Evolutionary conservation across 2,113 vertebrate genomes (phyloP).

Genomic region (Pachyramphus minor): DNA sequence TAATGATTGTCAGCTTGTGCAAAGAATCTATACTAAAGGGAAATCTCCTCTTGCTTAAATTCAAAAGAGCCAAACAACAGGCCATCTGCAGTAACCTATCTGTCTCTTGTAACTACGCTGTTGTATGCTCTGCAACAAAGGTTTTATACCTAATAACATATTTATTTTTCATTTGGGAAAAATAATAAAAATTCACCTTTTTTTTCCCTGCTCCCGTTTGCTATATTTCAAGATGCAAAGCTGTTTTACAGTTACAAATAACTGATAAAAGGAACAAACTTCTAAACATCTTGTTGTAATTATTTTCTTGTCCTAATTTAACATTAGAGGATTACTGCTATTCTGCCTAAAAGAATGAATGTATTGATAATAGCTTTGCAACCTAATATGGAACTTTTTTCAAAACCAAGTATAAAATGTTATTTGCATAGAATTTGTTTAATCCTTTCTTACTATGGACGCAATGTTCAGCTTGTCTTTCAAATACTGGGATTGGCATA

Average conservation of each 20-base stretch:
- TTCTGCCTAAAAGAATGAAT: background rate
- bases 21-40: background rate
- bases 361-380: background rate
- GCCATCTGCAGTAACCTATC: background rate
- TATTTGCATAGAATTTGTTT: background rate
- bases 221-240: background rate
- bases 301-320: background rate
- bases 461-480: background rate
- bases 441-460: background rate
- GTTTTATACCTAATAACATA: background rate
- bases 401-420: background rate
- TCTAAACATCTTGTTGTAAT: background rate
- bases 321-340: background rate
- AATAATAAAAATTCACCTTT: background rate
- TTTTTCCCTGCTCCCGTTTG: fast-evolving
- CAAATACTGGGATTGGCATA: background rate
- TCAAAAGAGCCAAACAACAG: background rate
- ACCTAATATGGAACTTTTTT: background rate
- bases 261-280: background rate
- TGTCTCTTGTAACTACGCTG: background rate
- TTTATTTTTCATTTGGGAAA: background rate
- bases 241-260: background rate
- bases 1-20: background rate
- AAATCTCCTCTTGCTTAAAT: background rate
- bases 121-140: background rate